phyloP scores from a whole-genome alignment of 2,888 invertebrate genomes.

The Heteromyza rotundicornis region DNA sequence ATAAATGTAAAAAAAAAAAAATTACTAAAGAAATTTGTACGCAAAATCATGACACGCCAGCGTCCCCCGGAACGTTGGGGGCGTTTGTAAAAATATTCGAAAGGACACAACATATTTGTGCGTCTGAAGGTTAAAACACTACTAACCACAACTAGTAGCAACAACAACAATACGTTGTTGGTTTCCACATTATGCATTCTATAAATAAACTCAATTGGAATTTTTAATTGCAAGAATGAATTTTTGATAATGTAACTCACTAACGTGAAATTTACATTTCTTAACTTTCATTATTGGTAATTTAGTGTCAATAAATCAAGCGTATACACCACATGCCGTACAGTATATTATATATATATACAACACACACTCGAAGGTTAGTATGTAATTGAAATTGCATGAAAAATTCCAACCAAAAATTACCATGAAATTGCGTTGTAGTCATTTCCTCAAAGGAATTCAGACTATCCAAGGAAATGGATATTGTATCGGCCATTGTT shows the following conservation, averaged over 20 bases:
- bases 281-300: no score
- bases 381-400: neutral
- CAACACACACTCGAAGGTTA: no score
- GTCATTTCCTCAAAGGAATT: constrained; percentile 28
- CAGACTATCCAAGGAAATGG: constrained; percentile 27
- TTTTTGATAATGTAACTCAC: no score
- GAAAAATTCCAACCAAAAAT: constrained; percentile 4
- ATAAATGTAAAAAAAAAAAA: neutral
- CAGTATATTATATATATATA: no score
- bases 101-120: constrained; percentile 28
- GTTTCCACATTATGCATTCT: no score
- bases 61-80: constrained; percentile 13
- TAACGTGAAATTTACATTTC: no score
- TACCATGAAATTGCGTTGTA: constrained; percentile 30
- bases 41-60: constrained; percentile 45
- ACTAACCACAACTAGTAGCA: no score
- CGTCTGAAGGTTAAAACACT: no score
- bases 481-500: constrained; percentile 27
- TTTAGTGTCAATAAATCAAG: no score
- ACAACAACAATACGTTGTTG: no score
- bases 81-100: constrained; percentile 17
- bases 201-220: no score
- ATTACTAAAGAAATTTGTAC: constrained; percentile 53
- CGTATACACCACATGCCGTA: neutral
- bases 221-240: no score